Evolutionary conservation across 2,888 invertebrate species (phyloP).

Genomic region (Pinctada fucata): DNA sequence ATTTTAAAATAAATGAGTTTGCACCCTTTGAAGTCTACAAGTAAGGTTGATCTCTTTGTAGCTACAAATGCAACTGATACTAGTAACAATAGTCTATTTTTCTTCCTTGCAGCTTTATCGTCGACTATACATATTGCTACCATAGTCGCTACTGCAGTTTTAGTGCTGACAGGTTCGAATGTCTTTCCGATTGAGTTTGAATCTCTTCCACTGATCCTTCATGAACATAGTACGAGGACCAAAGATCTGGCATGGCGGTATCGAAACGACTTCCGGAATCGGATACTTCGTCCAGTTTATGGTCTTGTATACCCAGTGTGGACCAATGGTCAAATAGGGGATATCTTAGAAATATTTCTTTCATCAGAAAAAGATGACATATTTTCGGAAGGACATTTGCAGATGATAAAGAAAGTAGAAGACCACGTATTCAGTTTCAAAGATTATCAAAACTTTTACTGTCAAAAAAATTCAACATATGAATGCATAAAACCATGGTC

Average conservation of each 20-base stretch:
- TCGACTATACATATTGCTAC: conserved; percentile 45
- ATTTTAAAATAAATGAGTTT: too few species aligned
- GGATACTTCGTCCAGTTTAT: conserved; percentile 44
- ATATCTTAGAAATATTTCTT: conserved; percentile 52
- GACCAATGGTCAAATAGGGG: conserved; percentile 46
- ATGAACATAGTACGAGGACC: conserved; percentile 46
- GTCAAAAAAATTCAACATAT: conserved; percentile 37
- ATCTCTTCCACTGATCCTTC: conserved; percentile 49
- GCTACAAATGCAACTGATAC: too few species aligned
- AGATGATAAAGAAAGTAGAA: conserved; percentile 43
- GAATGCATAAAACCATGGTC: conserved; percentile 52
- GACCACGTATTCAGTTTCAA: conserved; percentile 41
- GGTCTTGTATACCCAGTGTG: conserved; percentile 42
- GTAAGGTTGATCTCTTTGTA: too few species aligned
- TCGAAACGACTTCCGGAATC: conserved; percentile 25
- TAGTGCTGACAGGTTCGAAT: conserved; percentile 47
- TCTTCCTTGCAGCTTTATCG: conserved; percentile 47
- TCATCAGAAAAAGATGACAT: conserved; percentile 47
- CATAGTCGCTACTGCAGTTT: conserved; percentile 43
- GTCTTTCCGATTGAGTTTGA: conserved; percentile 56
- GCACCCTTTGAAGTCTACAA: too few species aligned
- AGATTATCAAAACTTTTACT: conserved; percentile 45
- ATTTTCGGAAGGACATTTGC: conserved; percentile 41
- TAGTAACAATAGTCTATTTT: background rate
- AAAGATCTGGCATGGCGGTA: conserved; percentile 51